Conservation (phyloP, 2,888 invertebrate genomes). For the Drosophila multiciliata region DNA sequence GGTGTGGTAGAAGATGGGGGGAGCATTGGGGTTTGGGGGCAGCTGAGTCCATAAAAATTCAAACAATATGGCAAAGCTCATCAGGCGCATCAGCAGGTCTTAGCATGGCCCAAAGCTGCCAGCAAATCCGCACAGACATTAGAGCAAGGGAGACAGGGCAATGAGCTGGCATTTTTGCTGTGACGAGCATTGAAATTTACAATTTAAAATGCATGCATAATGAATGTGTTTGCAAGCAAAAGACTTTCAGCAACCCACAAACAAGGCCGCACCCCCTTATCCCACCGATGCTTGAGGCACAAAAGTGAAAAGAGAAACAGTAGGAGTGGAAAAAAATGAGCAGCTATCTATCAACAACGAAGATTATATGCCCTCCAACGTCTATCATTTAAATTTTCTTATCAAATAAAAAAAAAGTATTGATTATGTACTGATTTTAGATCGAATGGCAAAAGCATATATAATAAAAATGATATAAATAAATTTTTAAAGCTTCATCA, state of each 20-base stretch:
- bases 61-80: constrained; percentile 75
- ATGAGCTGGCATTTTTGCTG: constrained; percentile 1
- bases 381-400: background rate
- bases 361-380: background rate
- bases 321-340: constrained; percentile 3
- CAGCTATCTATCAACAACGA: background rate
- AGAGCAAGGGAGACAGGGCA: background rate
- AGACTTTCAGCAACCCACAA: constrained; percentile 56
- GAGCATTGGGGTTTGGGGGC: constrained; percentile 1
- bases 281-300: constrained; percentile 24
- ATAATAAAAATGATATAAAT: background rate
- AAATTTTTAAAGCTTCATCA: background rate
- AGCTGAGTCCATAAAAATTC: constrained; percentile 64
- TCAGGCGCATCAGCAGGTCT: constrained; percentile 71
- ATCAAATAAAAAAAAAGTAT: background rate
- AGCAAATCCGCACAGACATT: constrained; percentile 50
- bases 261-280: constrained; percentile 52
- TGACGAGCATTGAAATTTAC: constrained; percentile 67
- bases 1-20: constrained; percentile 5
- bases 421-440: background rate
- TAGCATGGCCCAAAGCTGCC: constrained; percentile 58
- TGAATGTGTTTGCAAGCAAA: constrained; percentile 70
- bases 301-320: constrained; percentile 7
- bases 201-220: constrained; percentile 78
- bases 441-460: background rate